Evolutionary conservation across 2,888 invertebrate species (phyloP), one percentile per base, ranked within the genome.

Genomic region (Beris chalybata): DNA sequence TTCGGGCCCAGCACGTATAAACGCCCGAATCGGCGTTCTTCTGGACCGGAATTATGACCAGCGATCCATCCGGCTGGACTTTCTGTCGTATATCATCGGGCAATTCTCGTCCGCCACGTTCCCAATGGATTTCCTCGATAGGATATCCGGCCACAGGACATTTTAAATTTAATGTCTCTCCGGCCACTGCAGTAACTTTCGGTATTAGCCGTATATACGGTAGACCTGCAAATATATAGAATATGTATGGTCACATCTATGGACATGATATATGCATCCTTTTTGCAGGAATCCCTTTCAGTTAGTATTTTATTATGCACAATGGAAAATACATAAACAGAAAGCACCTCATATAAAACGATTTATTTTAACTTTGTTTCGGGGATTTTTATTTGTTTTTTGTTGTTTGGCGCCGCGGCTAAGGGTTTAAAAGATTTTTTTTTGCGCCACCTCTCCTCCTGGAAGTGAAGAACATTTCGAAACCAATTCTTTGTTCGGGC

Each of bases 71-170:
- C 6, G 85, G 78, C 67, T 88, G 83, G 43, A 90, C 89, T 75
- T 89, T 88, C 76, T 92, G 92, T 6, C 92, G 84, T 73, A 91
- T 85, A 77, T 90, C 91, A 74, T 89, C 89, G n/a, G 91, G 92
- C 67, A 92, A 81, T 75, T 89, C 88, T 48, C 87, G 83, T 22
- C 89, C 89, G 59, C 86, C 85, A 74, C 89, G 85, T 77, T 89
- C 90, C 92, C 92, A 92, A 69, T 88, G 87, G 74, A 92, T 89
- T 74, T 89, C 87, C 74, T 90, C 89, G 70, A 92, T 89, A 30
- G 92, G 92, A 80, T 89, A 91, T 29, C 92, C 92, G 22, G 91
- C 90, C 32, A 91, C 92, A 22, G 91, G 91, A 80, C 92, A 92
- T 78, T 89, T 88, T 67, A 92, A 82, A 64, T 86, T 85, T 72